Evolutionary conservation across 2,888 invertebrate genomes (phyloP), one percentile per base, ranked within the genome.

Genomic region (Teleiodes luculella): DNA sequence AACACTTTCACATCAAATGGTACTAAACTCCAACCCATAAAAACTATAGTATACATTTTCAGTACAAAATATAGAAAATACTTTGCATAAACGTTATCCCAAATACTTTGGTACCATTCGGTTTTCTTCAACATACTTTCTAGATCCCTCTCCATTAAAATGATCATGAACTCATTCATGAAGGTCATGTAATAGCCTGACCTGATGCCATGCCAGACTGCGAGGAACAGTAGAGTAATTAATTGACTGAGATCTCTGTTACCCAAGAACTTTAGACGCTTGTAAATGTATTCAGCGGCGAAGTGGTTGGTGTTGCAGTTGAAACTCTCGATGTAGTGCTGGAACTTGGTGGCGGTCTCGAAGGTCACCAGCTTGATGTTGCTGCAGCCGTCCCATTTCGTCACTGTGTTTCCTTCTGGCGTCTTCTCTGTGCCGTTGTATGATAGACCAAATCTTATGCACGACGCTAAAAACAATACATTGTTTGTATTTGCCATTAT

Each of bases 221-320:
- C 97, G 36, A 99, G 91, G 83, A 98, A 99, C 0, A 93, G 54
- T 37, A 99, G 85, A 0, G 98, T 96, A 0, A 92, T 90, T 0
- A 93, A 87, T 79, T 99, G 98, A 60, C 98, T 98, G 1, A 93
- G 83, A 37, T 91, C 91, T 16, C 95, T 92, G 80, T 95, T 97
- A 46, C 96, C 96, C 47, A 99, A 88, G 80, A 98, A 98, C 74
- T 95, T 96, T 39, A 99, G 90, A 2, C 99, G 91, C 77, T 98
- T 98, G 89, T 97, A 99, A 18, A 99, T 90, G 78, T 99, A 98
- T 84, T 97, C 95, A 0, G 95, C 95, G 55, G 97, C 95, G 95
- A 98, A 99, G 52, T 94, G 92, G 83, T 99, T 99, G 0, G 99
- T 99, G 80, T 98, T 98, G 57, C 95, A 95, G 81, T 99, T 99